Percentiles rank a stretch among this genome's conserved stretches.
Evolutionary conservation across 1,140 invertebrate genomes (phyloP).

Genomic region (Drosophila serrata): DNA sequence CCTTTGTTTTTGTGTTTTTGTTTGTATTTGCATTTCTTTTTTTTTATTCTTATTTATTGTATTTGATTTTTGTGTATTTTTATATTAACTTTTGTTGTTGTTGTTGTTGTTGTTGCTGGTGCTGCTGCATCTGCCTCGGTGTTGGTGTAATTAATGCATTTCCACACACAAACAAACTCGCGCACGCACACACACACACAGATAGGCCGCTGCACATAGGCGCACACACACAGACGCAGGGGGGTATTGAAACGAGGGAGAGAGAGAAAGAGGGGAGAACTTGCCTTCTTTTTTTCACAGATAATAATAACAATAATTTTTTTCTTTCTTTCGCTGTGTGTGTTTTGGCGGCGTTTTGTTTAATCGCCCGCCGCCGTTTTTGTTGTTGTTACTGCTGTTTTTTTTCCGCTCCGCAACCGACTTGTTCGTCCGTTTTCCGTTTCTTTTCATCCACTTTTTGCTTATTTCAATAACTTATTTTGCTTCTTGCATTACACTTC

Average conservation of each 20-base stretch:
- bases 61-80: slow-evolving; percentile 54
- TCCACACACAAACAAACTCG: slow-evolving; percentile 67
- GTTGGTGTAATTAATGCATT: slow-evolving; percentile 78
- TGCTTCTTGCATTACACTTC: neutral
- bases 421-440: slow-evolving; percentile 26
- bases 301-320: slow-evolving; percentile 41
- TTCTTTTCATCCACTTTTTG: slow-evolving; percentile 7
- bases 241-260: no score
- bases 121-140: slow-evolving; percentile 35
- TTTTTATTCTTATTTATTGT: slow-evolving; percentile 53
- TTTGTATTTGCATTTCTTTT: slow-evolving; percentile 58
- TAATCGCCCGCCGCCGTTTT: slow-evolving; percentile 43
- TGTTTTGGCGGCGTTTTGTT: slow-evolving; percentile 77
- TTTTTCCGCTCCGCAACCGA: slow-evolving; percentile 32
- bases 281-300: slow-evolving; percentile 50
- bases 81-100: slow-evolving; percentile 37
- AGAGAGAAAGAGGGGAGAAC: slow-evolving; percentile 22
- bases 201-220: slow-evolving; percentile 23
- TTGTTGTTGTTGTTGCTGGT: slow-evolving; percentile 27
- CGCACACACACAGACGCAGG: slow-evolving; percentile 28
- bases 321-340: slow-evolving; percentile 43
- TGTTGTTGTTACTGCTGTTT: slow-evolving; percentile 31
- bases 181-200: slow-evolving; percentile 40
- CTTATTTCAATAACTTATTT: slow-evolving; percentile 1
- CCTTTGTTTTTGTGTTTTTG: slow-evolving; percentile 60